Evolutionary conservation across 2,888 invertebrate species (phyloP).

Genomic region (Mycalesis mineus): DNA sequence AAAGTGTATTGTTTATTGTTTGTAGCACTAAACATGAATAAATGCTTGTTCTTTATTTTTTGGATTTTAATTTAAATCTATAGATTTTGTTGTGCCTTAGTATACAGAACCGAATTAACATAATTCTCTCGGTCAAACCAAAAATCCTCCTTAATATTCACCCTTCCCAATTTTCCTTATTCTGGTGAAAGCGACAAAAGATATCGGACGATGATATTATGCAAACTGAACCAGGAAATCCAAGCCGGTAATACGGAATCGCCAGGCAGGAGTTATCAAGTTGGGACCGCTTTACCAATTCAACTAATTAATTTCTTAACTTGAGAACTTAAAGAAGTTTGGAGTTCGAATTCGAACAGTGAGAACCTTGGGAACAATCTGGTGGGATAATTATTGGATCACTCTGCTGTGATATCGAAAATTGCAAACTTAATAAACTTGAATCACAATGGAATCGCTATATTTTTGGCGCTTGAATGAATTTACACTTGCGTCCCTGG

Average conservation of each 20-base stretch:
- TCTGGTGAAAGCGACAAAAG: conserved; percentile 9
- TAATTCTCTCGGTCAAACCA: neutral
- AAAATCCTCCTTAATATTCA: neutral
- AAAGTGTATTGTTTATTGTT: too few relatives aligned
- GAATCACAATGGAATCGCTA: neutral
- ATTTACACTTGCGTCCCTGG: too few relatives aligned
- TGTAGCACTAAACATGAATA: too few relatives aligned
- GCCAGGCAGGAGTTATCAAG: conserved; percentile 24
- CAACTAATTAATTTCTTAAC: conserved; percentile 38
- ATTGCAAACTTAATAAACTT: neutral
- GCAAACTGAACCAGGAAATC: conserved; percentile 24
- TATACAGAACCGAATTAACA: neutral
- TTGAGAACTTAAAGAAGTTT: conserved; percentile 30
- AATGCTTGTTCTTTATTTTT: too few relatives aligned
- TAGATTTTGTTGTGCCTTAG: too few relatives aligned
- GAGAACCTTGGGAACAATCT: conserved; percentile 26
- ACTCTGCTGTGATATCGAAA: conserved; percentile 11
- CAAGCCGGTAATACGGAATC: conserved; percentile 20
- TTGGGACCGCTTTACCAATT: conserved; percentile 30
- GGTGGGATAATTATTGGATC: conserved; percentile 30
- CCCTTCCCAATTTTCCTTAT: neutral
- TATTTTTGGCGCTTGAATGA: neutral
- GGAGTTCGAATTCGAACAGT: conserved; percentile 23
- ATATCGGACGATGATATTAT: conserved; percentile 23
- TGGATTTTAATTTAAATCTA: too few relatives aligned